Evolutionary conservation across 1,140 invertebrate species (phyloP).

Genomic region (Trachelipus rathkii): DNA sequence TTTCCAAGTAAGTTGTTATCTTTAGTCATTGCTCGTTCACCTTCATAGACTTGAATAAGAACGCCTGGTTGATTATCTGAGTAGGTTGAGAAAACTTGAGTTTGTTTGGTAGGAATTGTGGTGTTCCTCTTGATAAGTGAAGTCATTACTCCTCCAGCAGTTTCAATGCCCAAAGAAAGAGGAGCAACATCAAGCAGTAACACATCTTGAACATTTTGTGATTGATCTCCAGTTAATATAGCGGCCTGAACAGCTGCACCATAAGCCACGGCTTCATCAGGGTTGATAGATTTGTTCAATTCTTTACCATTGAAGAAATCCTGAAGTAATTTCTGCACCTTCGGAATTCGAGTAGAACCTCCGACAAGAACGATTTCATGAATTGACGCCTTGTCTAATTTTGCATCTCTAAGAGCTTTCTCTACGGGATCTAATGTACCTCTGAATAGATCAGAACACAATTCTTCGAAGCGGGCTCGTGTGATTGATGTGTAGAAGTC

Average conservation of each 20-base stretch:
- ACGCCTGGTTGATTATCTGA: slow-evolving; percentile 54
- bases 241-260: slow-evolving; percentile 74
- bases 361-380: slow-evolving; percentile 75
- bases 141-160: slow-evolving; percentile 50
- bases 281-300: slow-evolving; percentile 75
- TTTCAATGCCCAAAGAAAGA: slow-evolving; percentile 53
- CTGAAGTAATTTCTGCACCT: slow-evolving; percentile 69
- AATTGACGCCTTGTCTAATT: slow-evolving; percentile 65
- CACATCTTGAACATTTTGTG: slow-evolving; percentile 26
- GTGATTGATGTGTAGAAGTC: slow-evolving; percentile 54
- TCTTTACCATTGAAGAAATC: slow-evolving; percentile 80
- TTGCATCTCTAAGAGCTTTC: slow-evolving; percentile 67
- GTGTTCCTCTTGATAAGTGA: slow-evolving; percentile 51
- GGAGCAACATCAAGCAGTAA: slow-evolving; percentile 49
- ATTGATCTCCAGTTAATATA: slow-evolving; percentile 54
- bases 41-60: slow-evolving; percentile 67
- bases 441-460: slow-evolving; percentile 49
- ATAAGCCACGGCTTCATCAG: slow-evolving; percentile 70
- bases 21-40: slow-evolving; percentile 88
- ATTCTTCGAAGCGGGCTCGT: slow-evolving; percentile 54
- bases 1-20: slow-evolving; percentile 89
- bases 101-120: slow-evolving; percentile 50
- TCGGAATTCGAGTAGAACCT: slow-evolving; percentile 69
- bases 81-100: slow-evolving; percentile 50
- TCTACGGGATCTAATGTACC: slow-evolving; percentile 65